Conservation (phyloP, 92 coral and sea anemone species). For the Galaxea fascicularis region DNA sequence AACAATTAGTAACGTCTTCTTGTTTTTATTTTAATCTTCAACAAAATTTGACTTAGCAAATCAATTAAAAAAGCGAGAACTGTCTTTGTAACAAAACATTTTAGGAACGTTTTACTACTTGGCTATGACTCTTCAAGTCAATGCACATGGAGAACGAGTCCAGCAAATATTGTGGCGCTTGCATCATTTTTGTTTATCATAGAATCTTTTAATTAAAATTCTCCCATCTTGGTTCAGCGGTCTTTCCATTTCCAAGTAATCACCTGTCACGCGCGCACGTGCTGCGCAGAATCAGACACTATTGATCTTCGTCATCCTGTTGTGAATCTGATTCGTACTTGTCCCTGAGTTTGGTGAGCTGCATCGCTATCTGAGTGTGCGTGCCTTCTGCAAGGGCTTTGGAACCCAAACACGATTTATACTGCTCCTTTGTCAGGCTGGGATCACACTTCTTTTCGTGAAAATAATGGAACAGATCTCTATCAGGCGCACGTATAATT, state of each 20-base stretch:
- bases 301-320: slow-evolving; percentile 4
- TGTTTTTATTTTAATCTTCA: too few species aligned
- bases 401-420: slow-evolving; percentile 81
- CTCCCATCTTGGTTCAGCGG: not conserved
- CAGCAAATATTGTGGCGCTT: too few species aligned
- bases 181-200: not conserved
- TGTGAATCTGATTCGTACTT: slow-evolving; percentile 62
- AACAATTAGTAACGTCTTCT: too few species aligned
- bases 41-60: too few species aligned
- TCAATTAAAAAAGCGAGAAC: too few species aligned
- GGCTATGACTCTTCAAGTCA: too few species aligned
- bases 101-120: too few species aligned
- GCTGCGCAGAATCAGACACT: not conserved
- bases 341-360: slow-evolving; percentile 73
- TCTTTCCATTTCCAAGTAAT: not conserved
- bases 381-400: slow-evolving; percentile 89
- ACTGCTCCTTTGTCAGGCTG: slow-evolving; percentile 75
- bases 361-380: slow-evolving; percentile 83
- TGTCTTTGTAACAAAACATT: too few species aligned
- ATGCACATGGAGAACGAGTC: too few species aligned
- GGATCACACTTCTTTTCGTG: slow-evolving; percentile 93
- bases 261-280: slow-evolving; percentile 12
- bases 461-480: slow-evolving; percentile 86
- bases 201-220: not conserved
- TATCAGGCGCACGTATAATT: slow-evolving; percentile 91